phyloP scores from a whole-genome alignment of 2,888 invertebrate species.

The Sinotaia quadrata region DNA sequence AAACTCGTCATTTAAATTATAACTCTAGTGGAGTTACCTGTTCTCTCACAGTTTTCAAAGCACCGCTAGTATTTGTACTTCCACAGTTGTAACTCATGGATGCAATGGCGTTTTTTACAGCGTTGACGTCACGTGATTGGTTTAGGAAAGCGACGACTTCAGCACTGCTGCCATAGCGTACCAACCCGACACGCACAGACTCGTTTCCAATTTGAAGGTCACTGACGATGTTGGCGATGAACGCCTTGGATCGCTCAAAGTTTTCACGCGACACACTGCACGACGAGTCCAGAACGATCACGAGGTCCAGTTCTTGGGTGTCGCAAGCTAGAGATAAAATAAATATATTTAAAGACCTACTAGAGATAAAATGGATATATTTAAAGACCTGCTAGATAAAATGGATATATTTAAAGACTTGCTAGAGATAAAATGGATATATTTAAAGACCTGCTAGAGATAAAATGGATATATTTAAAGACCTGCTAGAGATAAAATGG shows the following conservation, averaged over 20 bases:
- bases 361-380: background rate
- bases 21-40: too few relatives aligned
- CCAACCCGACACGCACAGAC: constrained; percentile 14
- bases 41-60: background rate
- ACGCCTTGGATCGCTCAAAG: constrained; percentile 13
- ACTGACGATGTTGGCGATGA: constrained; percentile 8
- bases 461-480: too few relatives aligned
- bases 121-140: constrained; percentile 7
- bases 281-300: constrained; percentile 16
- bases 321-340: background rate
- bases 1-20: too few relatives aligned
- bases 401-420: background rate
- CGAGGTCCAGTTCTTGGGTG: constrained; percentile 4
- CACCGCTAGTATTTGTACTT: background rate
- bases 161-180: constrained; percentile 1
- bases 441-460: too few relatives aligned
- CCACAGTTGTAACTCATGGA: constrained; percentile 10
- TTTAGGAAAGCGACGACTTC: constrained; percentile 2
- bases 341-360: background rate
- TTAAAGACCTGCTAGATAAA: background rate
- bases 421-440: background rate
- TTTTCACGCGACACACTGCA: background rate
- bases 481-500: background rate
- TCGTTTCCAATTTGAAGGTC: background rate
- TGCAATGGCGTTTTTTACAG: constrained; percentile 1